These are phyloP conservation scores for Lathronympha strigana DNA, from an alignment of 2,888 invertebrate genomes.

Conservation along the genomic window DNA sequence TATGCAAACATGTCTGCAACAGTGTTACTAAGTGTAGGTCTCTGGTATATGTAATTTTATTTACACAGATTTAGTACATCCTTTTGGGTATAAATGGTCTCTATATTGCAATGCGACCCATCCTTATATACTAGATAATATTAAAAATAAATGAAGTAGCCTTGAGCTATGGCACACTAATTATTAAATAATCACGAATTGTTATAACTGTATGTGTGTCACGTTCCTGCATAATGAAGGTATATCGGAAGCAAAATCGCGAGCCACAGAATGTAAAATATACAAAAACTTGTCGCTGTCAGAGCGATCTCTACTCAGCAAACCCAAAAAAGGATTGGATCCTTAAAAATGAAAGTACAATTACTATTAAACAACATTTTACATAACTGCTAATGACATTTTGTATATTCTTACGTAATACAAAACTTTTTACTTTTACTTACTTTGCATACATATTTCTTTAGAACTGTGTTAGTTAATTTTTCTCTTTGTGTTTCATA, in stretches of 20 bases:
- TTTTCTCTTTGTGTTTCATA: too few relatives aligned
- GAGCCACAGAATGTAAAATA: too few relatives aligned
- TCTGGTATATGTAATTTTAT: constrained; percentile 2
- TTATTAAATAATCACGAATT: constrained; percentile 30
- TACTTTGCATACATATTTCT: too few relatives aligned
- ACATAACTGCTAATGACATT: too few relatives aligned
- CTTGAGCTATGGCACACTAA: constrained; percentile 5
- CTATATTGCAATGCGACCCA: neutral
- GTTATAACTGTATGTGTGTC: constrained; percentile 12
- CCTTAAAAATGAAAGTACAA: too few relatives aligned
- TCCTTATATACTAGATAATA: neutral
- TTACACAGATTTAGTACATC: neutral
- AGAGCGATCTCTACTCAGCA: too few relatives aligned
- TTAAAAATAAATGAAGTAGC: neutral
- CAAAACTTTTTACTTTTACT: too few relatives aligned
- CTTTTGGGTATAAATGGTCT: neutral
- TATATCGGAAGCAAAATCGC: neutral
- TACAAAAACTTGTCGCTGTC: too few relatives aligned
- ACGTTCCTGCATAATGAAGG: neutral
- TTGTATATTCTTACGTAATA: too few relatives aligned
- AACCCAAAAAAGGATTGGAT: too few relatives aligned
- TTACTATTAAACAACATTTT: too few relatives aligned
- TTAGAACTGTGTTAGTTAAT: too few relatives aligned
- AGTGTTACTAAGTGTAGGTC: neutral
- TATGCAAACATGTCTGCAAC: constrained; percentile 10